Evolutionary conservation across 2,113 vertebrate genomes (phyloP).

Genomic region (Hippocampus abdominalis): DNA sequence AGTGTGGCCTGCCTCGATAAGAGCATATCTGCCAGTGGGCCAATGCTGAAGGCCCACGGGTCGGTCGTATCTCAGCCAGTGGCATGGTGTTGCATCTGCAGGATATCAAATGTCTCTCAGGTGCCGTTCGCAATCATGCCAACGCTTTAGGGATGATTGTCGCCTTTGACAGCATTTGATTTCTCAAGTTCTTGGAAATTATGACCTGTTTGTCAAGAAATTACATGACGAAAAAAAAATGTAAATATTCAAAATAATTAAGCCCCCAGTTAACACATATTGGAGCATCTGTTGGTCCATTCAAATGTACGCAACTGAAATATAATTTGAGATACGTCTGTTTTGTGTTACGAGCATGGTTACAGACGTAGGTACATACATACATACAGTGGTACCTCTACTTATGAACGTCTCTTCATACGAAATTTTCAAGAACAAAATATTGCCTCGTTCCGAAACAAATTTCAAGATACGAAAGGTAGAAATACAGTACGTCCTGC

Average conservation of each 20-base stretch:
- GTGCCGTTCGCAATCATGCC: conserved; percentile 38
- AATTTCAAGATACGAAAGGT: too few species aligned
- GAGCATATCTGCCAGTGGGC: conserved; percentile 57
- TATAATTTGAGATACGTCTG: too few species aligned
- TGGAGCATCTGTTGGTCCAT: neutral
- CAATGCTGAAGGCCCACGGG: conserved; percentile 52
- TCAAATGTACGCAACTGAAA: neutral
- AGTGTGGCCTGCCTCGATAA: conserved; percentile 56
- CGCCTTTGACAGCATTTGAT: conserved; percentile 15
- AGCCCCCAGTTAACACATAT: neutral
- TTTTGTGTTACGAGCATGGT: too few species aligned
- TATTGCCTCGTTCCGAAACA: too few species aligned
- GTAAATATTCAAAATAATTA: neutral
- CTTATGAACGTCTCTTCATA: too few species aligned
- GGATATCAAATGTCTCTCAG: conserved; percentile 35
- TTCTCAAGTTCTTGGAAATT: conserved; percentile 2
- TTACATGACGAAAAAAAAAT: neutral
- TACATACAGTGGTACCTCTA: too few species aligned
- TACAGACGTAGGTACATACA: too few species aligned
- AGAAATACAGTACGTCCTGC: too few species aligned
- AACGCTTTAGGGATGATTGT: conserved; percentile 33
- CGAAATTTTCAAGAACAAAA: too few species aligned
- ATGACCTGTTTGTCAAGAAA: neutral
- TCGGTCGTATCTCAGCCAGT: conserved; percentile 56
- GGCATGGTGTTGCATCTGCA: conserved; percentile 30